Evolutionary conservation across 2,797 vertebrate genomes (phyloP), one percentile per base, ranked within the genome.

Genomic region (Synanceia verrucosa): DNA sequence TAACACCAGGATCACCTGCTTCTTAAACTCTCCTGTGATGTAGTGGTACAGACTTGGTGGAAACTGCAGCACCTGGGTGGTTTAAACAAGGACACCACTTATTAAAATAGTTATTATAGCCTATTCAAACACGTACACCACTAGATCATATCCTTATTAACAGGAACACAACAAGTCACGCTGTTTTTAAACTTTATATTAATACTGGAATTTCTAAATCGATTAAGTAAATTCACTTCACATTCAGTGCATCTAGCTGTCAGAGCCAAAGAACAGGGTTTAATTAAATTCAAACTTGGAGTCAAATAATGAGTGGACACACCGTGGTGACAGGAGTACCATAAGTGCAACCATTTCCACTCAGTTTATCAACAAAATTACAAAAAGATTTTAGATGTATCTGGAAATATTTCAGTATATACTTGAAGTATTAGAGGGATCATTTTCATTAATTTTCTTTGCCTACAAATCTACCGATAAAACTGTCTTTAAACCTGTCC

Each of bases 1-100:
- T 78, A 99, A 90, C 56, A 99, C 95, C 86, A 99, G 84, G 55
- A 99, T 84, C 33, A 97, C 89, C 1, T 95, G 92, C 88, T 95
- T 95, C 33, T 95, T 93, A 26, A 97, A 86, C 18, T 96, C 94
- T 59, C 76, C 92, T 1, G 95, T 96, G 82, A 99, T 94, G 37
- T 96, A 95, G 73, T 95, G 84, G 39, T 97, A 97, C 56, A 98
- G 73, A 39, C 94, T 88, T 1, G 97, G 97, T 14, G 97, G 95
- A 60, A 97, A 97, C 74, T 97, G 95, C 84, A 99, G 92, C 31
- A 95, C 96, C 97, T 99, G 74, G 31, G 65, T 67, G 29, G 43
- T 71, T 70, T 7, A 56, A 5, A 81, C 19, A n/a, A 63, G 11
- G 33, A 78, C 4, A 79, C 0, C 47, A 3, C 10, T 43, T 37